Conservation (phyloP, 2,888 invertebrate species). For the Ochropleura leucogaster region DNA sequence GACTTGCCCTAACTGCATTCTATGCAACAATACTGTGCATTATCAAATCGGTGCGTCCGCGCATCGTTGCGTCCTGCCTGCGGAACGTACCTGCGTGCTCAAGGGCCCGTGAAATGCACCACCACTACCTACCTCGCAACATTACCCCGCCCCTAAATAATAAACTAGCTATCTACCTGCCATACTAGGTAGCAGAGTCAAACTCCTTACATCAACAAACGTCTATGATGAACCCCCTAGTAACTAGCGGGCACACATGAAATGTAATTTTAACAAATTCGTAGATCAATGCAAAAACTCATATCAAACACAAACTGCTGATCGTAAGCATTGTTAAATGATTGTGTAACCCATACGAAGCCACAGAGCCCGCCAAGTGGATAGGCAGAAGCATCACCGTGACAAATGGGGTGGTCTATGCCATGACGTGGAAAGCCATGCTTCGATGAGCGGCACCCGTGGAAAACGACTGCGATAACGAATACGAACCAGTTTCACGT, state of each 20-base stretch:
- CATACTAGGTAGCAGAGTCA: slow-evolving; percentile 58
- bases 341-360: slow-evolving; percentile 56
- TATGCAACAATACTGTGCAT: slow-evolving; percentile 77
- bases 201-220: slow-evolving; percentile 10
- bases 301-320: slow-evolving; percentile 33
- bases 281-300: slow-evolving; percentile 44
- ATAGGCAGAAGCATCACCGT: slow-evolving; percentile 81
- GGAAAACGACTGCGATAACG: slow-evolving; percentile 80
- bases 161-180: slow-evolving; percentile 47
- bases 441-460: slow-evolving; percentile 80
- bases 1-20: slow-evolving; percentile 75
- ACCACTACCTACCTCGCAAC: slow-evolving; percentile 56
- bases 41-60: slow-evolving; percentile 83
- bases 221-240: not conserved
- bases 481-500: slow-evolving; percentile 71
- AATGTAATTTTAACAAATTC: slow-evolving; percentile 42
- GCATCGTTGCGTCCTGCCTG: slow-evolving; percentile 78
- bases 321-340: slow-evolving; percentile 55
- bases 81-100: slow-evolving; percentile 79
- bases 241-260: slow-evolving; percentile 34
- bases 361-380: slow-evolving; percentile 43
- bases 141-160: slow-evolving; percentile 66
- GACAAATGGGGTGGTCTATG: slow-evolving; percentile 89
- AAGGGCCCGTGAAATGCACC: slow-evolving; percentile 85
- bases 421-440: slow-evolving; percentile 85